A percentile compares a stretch with the other conserved stretches of the same genome.
phyloP scores from a whole-genome alignment of 1,140 invertebrate species.

The Hylaeus anthracinus region DNA sequence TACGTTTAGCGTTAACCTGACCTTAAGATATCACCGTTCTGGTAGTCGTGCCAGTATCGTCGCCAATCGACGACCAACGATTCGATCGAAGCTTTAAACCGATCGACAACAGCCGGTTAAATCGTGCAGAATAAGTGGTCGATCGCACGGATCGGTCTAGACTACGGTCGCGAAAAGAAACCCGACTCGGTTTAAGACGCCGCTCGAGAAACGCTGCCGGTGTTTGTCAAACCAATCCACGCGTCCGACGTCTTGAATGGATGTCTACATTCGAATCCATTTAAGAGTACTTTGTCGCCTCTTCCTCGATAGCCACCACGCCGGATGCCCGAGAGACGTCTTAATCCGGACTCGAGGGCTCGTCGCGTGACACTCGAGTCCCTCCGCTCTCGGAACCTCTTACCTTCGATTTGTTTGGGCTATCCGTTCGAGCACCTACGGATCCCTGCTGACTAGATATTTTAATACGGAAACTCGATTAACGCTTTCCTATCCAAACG shows the following conservation, averaged over 20 bases:
- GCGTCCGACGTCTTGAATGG: slow-evolving; percentile 24
- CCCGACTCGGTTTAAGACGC: slow-evolving; percentile 24
- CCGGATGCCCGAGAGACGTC: slow-evolving; percentile 25
- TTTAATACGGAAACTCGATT: slow-evolving; percentile 1
- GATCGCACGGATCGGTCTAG: background rate
- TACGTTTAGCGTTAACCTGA: too few species aligned
- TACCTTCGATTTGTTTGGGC: background rate
- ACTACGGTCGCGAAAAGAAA: slow-evolving; percentile 2
- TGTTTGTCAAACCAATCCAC: slow-evolving; percentile 44
- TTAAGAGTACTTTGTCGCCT: slow-evolving; percentile 43
- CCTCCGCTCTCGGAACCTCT: background rate
- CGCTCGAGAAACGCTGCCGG: background rate
- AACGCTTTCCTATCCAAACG: background rate
- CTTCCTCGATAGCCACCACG: slow-evolving; percentile 21
- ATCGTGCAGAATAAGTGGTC: slow-evolving; percentile 34
- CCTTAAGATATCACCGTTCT: too few species aligned
- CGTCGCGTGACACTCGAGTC: slow-evolving; percentile 17
- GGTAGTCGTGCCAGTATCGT: too few species aligned
- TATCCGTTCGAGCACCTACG: background rate
- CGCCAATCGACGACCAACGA: background rate
- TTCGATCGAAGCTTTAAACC: slow-evolving; percentile 10
- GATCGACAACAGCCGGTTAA: slow-evolving; percentile 40
- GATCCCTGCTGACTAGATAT: background rate
- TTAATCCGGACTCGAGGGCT: slow-evolving; percentile 33
- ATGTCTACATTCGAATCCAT: slow-evolving; percentile 46